Evolutionary conservation across 23 tunicate genomes (phyloP).

Genomic region (Phallusia fumigata): DNA sequence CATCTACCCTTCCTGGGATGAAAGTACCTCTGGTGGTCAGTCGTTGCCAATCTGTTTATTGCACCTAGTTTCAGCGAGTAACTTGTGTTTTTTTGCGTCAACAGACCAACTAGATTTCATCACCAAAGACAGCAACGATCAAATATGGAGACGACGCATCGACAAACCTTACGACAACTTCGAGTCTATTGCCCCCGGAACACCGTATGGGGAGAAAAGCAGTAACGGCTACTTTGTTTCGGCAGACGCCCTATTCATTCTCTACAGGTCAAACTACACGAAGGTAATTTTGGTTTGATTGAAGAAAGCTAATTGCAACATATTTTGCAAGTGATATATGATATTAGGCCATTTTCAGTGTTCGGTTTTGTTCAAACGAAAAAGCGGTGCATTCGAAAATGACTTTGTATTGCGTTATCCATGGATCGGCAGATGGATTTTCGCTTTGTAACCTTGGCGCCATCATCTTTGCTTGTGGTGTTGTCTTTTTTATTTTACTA

Average conservation of each 20-base stretch:
- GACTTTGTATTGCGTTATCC: too few species aligned
- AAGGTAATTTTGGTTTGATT: constrained; percentile 32
- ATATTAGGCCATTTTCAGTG: too few species aligned
- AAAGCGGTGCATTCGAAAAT: too few species aligned
- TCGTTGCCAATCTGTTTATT: too few species aligned
- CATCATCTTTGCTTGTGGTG: too few species aligned
- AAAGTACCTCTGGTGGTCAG: constrained; percentile 36
- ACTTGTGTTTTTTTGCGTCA: background rate
- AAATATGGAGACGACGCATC: constrained; percentile 19
- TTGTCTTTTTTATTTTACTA: too few species aligned
- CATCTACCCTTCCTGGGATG: constrained; percentile 79
- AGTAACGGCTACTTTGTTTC: constrained; percentile 48
- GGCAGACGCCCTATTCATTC: constrained; percentile 54
- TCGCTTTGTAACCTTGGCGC: too few species aligned
- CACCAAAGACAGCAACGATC: constrained; percentile 12
- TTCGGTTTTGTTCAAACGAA: too few species aligned
- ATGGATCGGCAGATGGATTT: too few species aligned
- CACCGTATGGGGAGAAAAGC: constrained; percentile 8
- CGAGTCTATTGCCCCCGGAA: constrained; percentile 14
- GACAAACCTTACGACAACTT: constrained; percentile 16
- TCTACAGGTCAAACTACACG: constrained; percentile 39
- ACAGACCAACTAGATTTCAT: constrained; percentile 42
- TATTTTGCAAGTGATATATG: too few species aligned
- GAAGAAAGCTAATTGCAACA: too few species aligned
- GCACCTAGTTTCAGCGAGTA: background rate